A percentile compares a stretch with the other conserved stretches of the same genome.
phyloP scores from a whole-genome alignment of 2,113 vertebrate genomes.

The Gobio gobio region DNA sequence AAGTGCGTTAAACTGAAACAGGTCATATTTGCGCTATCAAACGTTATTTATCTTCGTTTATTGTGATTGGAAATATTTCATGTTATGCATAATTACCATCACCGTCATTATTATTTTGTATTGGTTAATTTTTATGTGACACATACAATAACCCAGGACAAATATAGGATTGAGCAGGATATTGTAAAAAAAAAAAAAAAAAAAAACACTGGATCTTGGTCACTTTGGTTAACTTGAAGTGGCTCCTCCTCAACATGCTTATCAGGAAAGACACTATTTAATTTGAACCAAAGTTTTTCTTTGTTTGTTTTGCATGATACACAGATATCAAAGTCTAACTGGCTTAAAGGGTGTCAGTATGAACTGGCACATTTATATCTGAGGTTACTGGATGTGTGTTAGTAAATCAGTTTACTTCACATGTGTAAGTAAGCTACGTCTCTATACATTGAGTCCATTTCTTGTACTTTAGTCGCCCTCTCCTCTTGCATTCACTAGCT shows the following conservation, averaged over 20 bases:
- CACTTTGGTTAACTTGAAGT: background rate
- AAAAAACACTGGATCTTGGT: background rate
- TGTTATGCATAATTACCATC: background rate
- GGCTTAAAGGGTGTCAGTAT: conserved; percentile 1
- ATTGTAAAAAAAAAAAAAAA: background rate
- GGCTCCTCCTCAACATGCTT: background rate
- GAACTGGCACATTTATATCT: background rate
- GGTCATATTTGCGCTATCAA: background rate
- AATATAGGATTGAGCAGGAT: background rate
- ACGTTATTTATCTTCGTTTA: background rate
- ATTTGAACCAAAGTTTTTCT: background rate
- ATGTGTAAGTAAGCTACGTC: background rate
- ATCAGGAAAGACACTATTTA: background rate
- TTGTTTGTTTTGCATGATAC: conserved; percentile 10
- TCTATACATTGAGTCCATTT: background rate
- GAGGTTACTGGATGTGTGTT: background rate
- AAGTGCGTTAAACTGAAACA: background rate
- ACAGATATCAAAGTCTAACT: conserved; percentile 23
- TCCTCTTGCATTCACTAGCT: background rate
- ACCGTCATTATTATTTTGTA: background rate
- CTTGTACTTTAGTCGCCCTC: background rate
- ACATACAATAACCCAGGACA: background rate
- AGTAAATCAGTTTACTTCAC: background rate
- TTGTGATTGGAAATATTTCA: background rate
- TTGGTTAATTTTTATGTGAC: background rate